phyloP scores from a whole-genome alignment of 1,140 invertebrate genomes.

The Mactra quadrangularis region DNA sequence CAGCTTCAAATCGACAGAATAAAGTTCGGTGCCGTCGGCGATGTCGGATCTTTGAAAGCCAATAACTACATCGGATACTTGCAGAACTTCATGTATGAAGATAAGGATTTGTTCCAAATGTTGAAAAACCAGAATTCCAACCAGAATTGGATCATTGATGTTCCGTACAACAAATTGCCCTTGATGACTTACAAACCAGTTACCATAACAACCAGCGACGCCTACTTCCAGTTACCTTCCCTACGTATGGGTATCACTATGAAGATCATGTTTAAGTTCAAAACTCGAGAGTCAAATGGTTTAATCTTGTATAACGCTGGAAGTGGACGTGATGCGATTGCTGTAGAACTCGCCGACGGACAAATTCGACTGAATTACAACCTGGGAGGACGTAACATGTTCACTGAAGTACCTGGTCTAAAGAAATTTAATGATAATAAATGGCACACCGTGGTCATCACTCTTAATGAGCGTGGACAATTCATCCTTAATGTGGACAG shows the following conservation, averaged over 20 bases:
- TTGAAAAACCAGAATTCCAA: slow-evolving; percentile 45
- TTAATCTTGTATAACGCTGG: slow-evolving; percentile 96
- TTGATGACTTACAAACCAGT: slow-evolving; percentile 71
- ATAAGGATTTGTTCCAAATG: slow-evolving; percentile 68
- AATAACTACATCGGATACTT: slow-evolving; percentile 75
- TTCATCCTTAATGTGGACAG: slow-evolving; percentile 64
- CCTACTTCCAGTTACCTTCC: slow-evolving; percentile 69
- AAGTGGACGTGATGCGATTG: slow-evolving; percentile 95
- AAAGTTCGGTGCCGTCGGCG: slow-evolving; percentile 50
- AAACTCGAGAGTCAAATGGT: slow-evolving; percentile 88
- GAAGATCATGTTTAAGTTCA: slow-evolving; percentile 78
- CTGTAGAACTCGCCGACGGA: slow-evolving; percentile 91
- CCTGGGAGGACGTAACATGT: slow-evolving; percentile 88
- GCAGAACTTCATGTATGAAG: slow-evolving; percentile 74
- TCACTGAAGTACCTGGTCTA: slow-evolving; percentile 85
- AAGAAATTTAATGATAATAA: slow-evolving; percentile 91
- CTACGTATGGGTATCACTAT: slow-evolving; percentile 63
- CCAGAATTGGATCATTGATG: slow-evolving; percentile 25
- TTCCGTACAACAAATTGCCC: slow-evolving; percentile 42
- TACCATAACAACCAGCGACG: slow-evolving; percentile 69
- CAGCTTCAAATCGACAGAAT: slow-evolving; percentile 63
- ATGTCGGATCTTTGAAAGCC: slow-evolving; percentile 14
- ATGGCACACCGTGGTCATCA: slow-evolving; percentile 96
- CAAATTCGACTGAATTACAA: slow-evolving; percentile 94
- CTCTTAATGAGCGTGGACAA: slow-evolving; percentile 90